Conservation (phyloP, 2,797 vertebrate genomes). For the Pangasius macronema region DNA sequence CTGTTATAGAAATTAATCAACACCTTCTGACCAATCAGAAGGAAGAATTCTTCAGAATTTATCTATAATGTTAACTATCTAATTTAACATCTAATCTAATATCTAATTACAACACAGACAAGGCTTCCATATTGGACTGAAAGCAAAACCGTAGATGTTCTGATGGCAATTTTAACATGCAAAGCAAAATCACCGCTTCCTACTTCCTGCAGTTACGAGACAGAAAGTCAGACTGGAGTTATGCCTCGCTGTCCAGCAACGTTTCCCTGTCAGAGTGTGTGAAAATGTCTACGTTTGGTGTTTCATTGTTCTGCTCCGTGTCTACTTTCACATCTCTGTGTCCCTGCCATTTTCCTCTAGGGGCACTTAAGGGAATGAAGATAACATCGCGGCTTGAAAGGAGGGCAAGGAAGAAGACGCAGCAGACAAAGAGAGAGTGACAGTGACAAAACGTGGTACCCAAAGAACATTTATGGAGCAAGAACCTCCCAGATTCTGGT, state of each 20-base stretch:
- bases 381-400: background rate
- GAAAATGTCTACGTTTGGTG: background rate
- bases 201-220: background rate
- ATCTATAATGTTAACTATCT: background rate
- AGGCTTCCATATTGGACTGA: background rate
- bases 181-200: background rate
- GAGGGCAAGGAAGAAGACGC: background rate
- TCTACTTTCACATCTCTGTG: background rate
- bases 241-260: background rate
- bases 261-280: background rate
- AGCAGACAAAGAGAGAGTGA: background rate
- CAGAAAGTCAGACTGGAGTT: background rate
- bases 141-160: background rate
- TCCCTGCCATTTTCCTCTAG: background rate
- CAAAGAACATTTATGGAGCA: background rate
- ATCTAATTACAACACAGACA: background rate
- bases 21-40: background rate
- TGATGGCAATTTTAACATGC: background rate
- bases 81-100: too few species aligned
- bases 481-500: background rate
- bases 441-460: background rate
- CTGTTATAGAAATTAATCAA: background rate
- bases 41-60: background rate
- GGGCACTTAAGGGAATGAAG: constrained; percentile 1
- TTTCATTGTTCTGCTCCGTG: background rate